Evolutionary conservation across 2,888 invertebrate genomes (phyloP).

Genomic region (Calliphora vomitoria): DNA sequence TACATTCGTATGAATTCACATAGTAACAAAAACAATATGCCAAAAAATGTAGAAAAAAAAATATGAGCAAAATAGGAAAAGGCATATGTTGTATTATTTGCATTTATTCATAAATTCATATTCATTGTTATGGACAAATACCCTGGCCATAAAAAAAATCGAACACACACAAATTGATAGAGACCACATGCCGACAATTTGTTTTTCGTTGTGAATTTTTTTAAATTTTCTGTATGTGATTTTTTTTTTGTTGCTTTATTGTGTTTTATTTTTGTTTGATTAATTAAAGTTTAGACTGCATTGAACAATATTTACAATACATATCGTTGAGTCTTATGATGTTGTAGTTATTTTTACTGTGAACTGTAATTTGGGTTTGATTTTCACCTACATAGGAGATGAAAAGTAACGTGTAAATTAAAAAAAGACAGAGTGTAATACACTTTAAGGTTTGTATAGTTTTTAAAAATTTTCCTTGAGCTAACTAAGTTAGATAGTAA

Average conservation of each 20-base stretch:
- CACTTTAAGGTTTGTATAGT: too few species aligned
- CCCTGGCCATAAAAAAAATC: neutral
- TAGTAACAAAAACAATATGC: constrained; percentile 1
- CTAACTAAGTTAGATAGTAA: too few species aligned
- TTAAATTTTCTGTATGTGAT: neutral
- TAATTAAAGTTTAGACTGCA: constrained; percentile 27
- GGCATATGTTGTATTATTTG: constrained; percentile 55
- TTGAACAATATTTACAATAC: constrained; percentile 1
- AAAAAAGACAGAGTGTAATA: too few species aligned
- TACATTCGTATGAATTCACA: constrained; percentile 35
- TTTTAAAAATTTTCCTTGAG: too few species aligned
- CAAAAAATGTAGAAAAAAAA: neutral
- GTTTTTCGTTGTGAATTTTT: neutral
- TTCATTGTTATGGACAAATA: constrained; percentile 53
- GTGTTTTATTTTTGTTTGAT: constrained; percentile 16
- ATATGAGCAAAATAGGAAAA: neutral
- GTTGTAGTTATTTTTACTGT: neutral
- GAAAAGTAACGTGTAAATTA: too few species aligned
- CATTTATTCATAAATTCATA: constrained; percentile 61
- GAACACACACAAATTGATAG: constrained; percentile 15
- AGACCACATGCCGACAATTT: constrained; percentile 40
- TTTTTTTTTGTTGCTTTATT: neutral
- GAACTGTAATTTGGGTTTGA: too few species aligned
- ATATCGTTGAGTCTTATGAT: neutral
- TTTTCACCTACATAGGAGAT: too few species aligned